A percentile compares a stretch with the other conserved stretches of the same genome.
These are phyloP conservation scores for Neodontobutis hainanensis DNA, from an alignment of 2,113 vertebrate genomes.

Conservation along the genomic window DNA sequence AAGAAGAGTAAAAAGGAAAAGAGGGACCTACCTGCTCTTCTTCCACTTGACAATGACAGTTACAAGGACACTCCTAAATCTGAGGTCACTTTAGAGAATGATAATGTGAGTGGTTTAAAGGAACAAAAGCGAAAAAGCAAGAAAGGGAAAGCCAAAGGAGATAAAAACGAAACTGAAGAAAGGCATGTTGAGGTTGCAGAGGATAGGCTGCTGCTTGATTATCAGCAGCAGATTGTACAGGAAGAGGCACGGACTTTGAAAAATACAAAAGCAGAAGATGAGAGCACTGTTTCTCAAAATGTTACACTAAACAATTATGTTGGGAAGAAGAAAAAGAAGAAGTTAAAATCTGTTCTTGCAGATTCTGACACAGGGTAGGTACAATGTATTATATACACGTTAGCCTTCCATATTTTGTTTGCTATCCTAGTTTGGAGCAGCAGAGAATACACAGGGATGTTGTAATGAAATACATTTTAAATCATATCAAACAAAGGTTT, in stretches of 20 bases:
- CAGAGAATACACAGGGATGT: too few relatives aligned
- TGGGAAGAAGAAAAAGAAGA: slow-evolving; percentile 87
- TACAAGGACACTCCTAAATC: slow-evolving; percentile 34
- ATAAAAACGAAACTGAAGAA: slow-evolving; percentile 50
- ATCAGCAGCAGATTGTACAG: slow-evolving; percentile 84
- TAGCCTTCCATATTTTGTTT: too few relatives aligned
- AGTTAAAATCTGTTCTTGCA: slow-evolving; percentile 76
- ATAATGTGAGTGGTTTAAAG: slow-evolving; percentile 49
- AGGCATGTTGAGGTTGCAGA: slow-evolving; percentile 63
- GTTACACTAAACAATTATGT: slow-evolving; percentile 78
- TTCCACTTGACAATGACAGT: slow-evolving; percentile 53
- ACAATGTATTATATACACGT: neutral
- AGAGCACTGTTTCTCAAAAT: slow-evolving; percentile 66
- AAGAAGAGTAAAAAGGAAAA: slow-evolving; percentile 72
- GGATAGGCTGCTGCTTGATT: slow-evolving; percentile 82
- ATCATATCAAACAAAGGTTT: too few relatives aligned
- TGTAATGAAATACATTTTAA: too few relatives aligned
- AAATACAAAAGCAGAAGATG: slow-evolving; percentile 78
- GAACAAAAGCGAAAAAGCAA: slow-evolving; percentile 67
- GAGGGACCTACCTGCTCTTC: slow-evolving; percentile 67
- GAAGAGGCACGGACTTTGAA: slow-evolving; percentile 83
- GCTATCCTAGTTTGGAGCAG: too few relatives aligned
- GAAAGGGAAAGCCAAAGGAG: slow-evolving; percentile 70
- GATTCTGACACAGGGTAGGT: slow-evolving; percentile 83
- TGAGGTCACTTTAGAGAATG: slow-evolving; percentile 61